A percentile compares a stretch with the other conserved stretches of the same genome.
These are phyloP conservation scores for Gambusia holbrooki DNA, from an alignment of 2,113 vertebrate genomes.

Conservation along the genomic window DNA sequence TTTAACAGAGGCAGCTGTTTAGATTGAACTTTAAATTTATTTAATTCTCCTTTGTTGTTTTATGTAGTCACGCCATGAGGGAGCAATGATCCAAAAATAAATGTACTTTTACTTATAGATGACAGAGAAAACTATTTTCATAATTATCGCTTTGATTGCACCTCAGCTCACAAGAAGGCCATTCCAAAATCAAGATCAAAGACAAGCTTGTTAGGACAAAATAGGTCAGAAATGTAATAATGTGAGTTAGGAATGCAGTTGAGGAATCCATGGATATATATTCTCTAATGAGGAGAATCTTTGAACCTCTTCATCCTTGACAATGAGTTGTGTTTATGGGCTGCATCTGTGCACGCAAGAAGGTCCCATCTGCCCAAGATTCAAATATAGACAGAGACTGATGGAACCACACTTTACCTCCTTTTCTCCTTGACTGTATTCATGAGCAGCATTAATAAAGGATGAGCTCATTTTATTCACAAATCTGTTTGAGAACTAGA, in stretches of 20 bases:
- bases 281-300: conserved; percentile 3
- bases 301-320: conserved; percentile 22
- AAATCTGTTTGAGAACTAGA: not conserved
- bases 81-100: not conserved
- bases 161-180: not conserved
- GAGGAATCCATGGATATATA: conserved; percentile 12
- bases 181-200: not conserved
- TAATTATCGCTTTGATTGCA: not conserved
- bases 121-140: not conserved
- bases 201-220: conserved; percentile 4
- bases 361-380: conserved; percentile 1
- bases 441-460: not conserved
- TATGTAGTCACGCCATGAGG: not conserved
- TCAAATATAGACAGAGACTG: conserved; percentile 26
- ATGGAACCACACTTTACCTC: conserved; percentile 9
- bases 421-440: conserved; percentile 21
- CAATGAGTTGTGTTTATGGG: not conserved
- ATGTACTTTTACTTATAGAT: not conserved
- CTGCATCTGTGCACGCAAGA: conserved; percentile 22
- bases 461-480: conserved; percentile 10
- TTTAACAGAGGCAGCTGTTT: not conserved
- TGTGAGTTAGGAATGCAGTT: conserved; percentile 21
- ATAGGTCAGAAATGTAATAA: conserved; percentile 14
- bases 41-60: not conserved
- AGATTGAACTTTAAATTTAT: not conserved